phyloP scores from a whole-genome alignment of 2,797 vertebrate species.

The Chelidonichthys spinosus region DNA sequence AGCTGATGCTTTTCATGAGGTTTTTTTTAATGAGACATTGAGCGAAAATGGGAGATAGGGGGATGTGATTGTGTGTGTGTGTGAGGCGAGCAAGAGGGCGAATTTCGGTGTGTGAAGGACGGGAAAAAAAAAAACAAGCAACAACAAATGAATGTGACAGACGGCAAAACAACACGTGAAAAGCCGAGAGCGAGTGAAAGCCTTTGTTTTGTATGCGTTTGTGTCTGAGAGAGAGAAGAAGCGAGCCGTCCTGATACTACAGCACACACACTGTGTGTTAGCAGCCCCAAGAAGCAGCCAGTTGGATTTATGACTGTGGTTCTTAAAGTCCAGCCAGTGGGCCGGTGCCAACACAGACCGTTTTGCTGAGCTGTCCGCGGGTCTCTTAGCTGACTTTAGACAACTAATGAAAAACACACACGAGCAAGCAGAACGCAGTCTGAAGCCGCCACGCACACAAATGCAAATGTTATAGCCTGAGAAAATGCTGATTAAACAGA shows the following conservation, averaged over 20 bases:
- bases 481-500: slow-evolving; percentile 33
- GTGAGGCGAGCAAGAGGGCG: background rate
- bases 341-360: slow-evolving; percentile 49
- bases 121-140: slow-evolving; percentile 10
- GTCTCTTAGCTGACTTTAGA: slow-evolving; percentile 61
- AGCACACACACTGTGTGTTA: slow-evolving; percentile 18
- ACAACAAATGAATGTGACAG: slow-evolving; percentile 21
- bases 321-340: slow-evolving; percentile 37
- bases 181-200: background rate
- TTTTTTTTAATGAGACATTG: background rate
- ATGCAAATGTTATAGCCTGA: slow-evolving; percentile 22
- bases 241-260: background rate
- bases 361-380: slow-evolving; percentile 62
- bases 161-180: slow-evolving; percentile 10
- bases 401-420: slow-evolving; percentile 36
- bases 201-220: background rate
- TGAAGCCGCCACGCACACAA: slow-evolving; percentile 39
- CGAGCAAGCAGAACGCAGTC: slow-evolving; percentile 9
- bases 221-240: background rate
- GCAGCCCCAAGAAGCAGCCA: slow-evolving; percentile 31
- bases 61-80: background rate
- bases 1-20: background rate
- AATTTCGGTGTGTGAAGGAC: background rate
- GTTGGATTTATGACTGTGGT: slow-evolving; percentile 59
- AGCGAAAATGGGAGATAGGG: background rate